These are phyloP conservation scores for Diaperis boleti DNA, from an alignment of 2,888 invertebrate genomes.

Conservation along the genomic window DNA sequence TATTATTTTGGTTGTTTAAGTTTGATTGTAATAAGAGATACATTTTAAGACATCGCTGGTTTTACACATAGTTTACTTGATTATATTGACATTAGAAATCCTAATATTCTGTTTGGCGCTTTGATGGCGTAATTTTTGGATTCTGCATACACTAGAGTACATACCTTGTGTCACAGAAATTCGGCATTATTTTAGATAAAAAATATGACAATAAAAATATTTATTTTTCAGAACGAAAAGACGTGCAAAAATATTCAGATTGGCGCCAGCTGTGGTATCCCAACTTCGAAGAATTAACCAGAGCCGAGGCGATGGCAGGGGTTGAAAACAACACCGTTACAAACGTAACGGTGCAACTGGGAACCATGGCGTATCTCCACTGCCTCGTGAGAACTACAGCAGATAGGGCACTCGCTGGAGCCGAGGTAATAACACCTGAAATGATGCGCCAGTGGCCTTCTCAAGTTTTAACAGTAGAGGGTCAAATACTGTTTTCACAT, in stretches of 20 bases:
- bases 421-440: constrained; percentile 59
- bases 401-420: constrained; percentile 71
- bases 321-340: constrained; percentile 81
- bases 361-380: constrained; percentile 83
- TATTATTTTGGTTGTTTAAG: no score
- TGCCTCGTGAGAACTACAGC: constrained; percentile 83
- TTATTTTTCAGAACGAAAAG: constrained; percentile 59
- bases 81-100: no score
- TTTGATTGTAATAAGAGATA: no score
- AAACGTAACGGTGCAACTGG: constrained; percentile 82
- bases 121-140: no score
- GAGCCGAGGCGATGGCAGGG: constrained; percentile 64
- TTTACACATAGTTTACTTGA: no score
- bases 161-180: no score
- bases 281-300: constrained; percentile 68
- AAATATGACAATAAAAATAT: constrained; percentile 35
- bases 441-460: constrained; percentile 12
- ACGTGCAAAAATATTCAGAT: constrained; percentile 66
- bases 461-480: no score
- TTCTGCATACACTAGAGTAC: no score
- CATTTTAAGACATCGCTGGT: no score
- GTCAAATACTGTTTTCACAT: no score
- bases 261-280: constrained; percentile 77
- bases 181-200: no score
- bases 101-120: no score